Conservation (phyloP, 2,797 vertebrate species). For the Lophius americanus region DNA sequence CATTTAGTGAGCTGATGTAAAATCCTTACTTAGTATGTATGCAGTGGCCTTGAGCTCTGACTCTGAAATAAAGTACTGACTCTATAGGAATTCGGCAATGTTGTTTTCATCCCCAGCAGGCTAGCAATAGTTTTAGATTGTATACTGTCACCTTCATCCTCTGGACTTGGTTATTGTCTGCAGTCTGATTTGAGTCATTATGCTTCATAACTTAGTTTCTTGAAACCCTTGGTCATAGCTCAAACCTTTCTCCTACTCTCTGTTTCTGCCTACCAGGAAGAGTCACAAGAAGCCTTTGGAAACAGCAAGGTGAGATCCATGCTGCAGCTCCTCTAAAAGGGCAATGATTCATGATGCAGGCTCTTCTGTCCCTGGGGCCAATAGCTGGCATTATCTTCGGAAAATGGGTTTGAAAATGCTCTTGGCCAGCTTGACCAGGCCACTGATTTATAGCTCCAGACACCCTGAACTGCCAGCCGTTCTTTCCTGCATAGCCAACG, state of each 20-base stretch:
- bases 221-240: conserved; percentile 32
- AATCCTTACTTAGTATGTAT: conserved; percentile 4
- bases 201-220: conserved; percentile 36
- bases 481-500: conserved; percentile 49
- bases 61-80: conserved; percentile 11
- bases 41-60: background rate
- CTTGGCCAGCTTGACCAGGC: conserved; percentile 80
- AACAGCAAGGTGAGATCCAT: conserved; percentile 70
- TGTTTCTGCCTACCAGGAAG: conserved; percentile 55
- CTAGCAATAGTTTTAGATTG: conserved; percentile 8
- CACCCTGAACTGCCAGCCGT: conserved; percentile 59
- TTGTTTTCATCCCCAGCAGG: background rate
- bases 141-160: conserved; percentile 8
- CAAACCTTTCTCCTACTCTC: conserved; percentile 37
- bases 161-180: conserved; percentile 21
- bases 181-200: conserved; percentile 4
- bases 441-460: conserved; percentile 81
- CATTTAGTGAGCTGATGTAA: background rate
- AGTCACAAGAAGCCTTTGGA: conserved; percentile 64
- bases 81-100: conserved; percentile 2
- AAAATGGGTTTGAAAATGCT: conserved; percentile 84
- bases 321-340: conserved; percentile 76
- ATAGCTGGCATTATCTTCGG: conserved; percentile 84
- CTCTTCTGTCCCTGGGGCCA: conserved; percentile 72
- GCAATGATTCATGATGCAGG: conserved; percentile 80